phyloP scores from a whole-genome alignment of 1,140 invertebrate genomes.

The Philopotamus ludificatus region DNA sequence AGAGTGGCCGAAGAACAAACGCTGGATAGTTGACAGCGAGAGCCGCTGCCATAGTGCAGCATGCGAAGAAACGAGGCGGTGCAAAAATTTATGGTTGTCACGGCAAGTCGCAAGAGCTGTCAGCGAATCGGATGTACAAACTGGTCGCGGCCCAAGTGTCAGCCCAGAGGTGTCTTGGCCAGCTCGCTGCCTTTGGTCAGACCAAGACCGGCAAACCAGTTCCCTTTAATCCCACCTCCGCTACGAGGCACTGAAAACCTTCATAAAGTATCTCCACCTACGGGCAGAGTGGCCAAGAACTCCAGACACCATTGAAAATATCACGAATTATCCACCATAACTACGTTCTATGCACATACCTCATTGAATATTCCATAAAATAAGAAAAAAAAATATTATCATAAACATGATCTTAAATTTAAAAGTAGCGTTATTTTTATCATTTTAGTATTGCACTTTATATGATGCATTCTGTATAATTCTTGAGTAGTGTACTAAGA shows the following conservation, averaged over 20 bases:
- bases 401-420: too few species aligned
- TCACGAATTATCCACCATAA: too few species aligned
- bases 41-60: background rate
- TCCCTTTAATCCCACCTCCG: background rate
- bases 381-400: too few species aligned
- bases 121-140: conserved; percentile 11
- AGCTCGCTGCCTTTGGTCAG: background rate
- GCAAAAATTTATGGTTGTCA: conserved; percentile 21
- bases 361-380: too few species aligned
- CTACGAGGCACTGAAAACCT: background rate
- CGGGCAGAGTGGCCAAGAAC: background rate
- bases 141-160: background rate
- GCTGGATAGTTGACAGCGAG: background rate
- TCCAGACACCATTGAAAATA: too few species aligned
- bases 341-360: too few species aligned
- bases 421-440: too few species aligned
- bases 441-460: too few species aligned
- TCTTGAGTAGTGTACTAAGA: too few species aligned
- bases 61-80: conserved; percentile 12
- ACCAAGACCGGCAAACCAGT: background rate
- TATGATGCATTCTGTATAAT: too few species aligned
- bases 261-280: background rate
- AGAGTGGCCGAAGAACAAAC: background rate
- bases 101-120: conserved; percentile 16
- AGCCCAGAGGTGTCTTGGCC: background rate